Percentiles rank a stretch among this genome's conserved stretches.
Evolutionary conservation across 2,888 invertebrate genomes (phyloP).

Genomic region (Leuctra nigra): DNA sequence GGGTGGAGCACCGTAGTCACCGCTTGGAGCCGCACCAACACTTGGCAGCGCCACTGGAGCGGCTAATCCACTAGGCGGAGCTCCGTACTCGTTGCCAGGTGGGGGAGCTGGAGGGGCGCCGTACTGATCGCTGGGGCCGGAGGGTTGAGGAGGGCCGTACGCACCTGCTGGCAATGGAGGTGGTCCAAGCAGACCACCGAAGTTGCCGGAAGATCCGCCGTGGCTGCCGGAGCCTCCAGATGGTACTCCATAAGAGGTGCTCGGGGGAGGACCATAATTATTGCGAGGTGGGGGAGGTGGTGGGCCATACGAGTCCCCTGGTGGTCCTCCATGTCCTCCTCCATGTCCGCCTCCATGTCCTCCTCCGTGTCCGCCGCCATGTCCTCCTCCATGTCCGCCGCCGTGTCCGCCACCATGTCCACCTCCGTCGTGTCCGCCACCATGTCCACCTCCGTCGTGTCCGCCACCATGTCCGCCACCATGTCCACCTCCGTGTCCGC

Average conservation of each 20-base stretch:
- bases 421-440: constrained; percentile 2
- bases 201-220: background rate
- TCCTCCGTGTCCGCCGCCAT: background rate
- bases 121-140: constrained; percentile 46
- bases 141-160: constrained; percentile 41
- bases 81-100: constrained; percentile 41
- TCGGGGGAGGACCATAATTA: constrained; percentile 12
- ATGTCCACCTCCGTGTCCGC: background rate
- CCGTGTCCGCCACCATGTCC: constrained; percentile 14
- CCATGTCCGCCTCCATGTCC: background rate
- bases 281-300: constrained; percentile 12
- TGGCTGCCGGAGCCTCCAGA: background rate
- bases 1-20: constrained; percentile 36
- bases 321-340: constrained; percentile 26
- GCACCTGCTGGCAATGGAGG: constrained; percentile 31
- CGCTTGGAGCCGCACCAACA: constrained; percentile 36
- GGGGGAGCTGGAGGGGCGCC: constrained; percentile 20
- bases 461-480: background rate
- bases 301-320: background rate
- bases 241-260: constrained; percentile 17
- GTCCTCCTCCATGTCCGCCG: constrained; percentile 21
- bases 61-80: constrained; percentile 12
- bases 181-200: constrained; percentile 35
- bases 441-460: background rate
- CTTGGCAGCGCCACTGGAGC: constrained; percentile 26